A percentile compares a stretch with the other conserved stretches of the same genome.
Evolutionary conservation across 2,113 vertebrate genomes (phyloP).

Genomic region (Rhinichthys klamathensis): DNA sequence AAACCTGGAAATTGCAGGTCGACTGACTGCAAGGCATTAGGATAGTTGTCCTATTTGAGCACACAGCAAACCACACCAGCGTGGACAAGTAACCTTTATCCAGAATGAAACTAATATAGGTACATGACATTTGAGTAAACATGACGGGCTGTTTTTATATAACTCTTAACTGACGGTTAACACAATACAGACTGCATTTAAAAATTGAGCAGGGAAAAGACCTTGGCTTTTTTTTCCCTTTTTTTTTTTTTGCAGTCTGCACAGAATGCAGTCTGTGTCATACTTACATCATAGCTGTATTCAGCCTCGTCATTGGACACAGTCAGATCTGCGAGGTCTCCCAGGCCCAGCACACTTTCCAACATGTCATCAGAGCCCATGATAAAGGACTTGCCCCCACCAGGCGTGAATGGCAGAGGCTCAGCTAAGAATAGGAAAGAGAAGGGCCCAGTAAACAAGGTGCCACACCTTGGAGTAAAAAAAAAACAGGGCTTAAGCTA

Average conservation of each 20-base stretch:
- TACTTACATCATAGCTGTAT: conserved; percentile 97
- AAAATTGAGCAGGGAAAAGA: not conserved
- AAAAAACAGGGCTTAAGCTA: not conserved
- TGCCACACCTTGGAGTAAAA: conserved; percentile 34
- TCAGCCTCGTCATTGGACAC: conserved; percentile 96
- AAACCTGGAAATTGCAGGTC: conserved; percentile 35
- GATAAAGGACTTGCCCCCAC: conserved; percentile 96
- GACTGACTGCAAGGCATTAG: not conserved
- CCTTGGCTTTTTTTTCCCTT: no score
- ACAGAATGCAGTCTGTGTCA: conserved; percentile 1
- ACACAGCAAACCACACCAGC: not conserved
- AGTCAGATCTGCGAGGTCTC: conserved; percentile 97
- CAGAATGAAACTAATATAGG: not conserved
- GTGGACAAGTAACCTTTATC: conserved; percentile 4
- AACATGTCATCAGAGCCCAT: conserved; percentile 94
- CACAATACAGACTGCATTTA: not conserved
- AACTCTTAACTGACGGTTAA: not conserved
- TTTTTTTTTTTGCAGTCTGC: no score
- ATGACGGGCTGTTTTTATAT: not conserved
- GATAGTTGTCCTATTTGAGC: conserved; percentile 2
- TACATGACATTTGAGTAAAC: conserved; percentile 9
- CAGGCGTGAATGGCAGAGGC: conserved; percentile 91
- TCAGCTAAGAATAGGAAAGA: conserved; percentile 85
- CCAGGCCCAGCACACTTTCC: conserved; percentile 95
- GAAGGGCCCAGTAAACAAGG: conserved; percentile 70